Evolutionary conservation across 2,113 vertebrate species (phyloP).

Genomic region (Bothrops jararaca): DNA sequence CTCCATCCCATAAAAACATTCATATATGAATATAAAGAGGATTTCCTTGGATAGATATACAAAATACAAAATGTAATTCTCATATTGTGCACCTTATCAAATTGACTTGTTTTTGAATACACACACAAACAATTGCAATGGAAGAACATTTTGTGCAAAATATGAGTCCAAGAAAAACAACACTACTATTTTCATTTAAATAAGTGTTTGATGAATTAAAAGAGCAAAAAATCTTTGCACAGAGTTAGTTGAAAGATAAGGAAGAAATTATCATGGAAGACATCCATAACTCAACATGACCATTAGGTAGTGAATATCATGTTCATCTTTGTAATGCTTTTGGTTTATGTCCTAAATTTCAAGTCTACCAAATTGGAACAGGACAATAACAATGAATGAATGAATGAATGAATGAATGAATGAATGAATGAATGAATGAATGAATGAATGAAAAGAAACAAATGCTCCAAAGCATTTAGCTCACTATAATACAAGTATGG

Average conservation of each 20-base stretch:
- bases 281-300: not conserved
- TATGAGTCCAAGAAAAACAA: not conserved
- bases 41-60: not conserved
- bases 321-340: not conserved
- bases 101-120: not conserved
- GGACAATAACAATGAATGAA: not conserved
- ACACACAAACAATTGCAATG: not conserved
- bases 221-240: not conserved
- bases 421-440: not conserved
- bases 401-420: too few relatives aligned
- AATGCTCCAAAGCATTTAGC: not conserved
- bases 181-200: not conserved
- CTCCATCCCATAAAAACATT: not conserved
- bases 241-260: too few relatives aligned
- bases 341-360: not conserved
- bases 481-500: not conserved
- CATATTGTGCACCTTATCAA: not conserved
- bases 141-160: not conserved
- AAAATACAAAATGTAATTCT: not conserved
- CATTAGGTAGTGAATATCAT: not conserved
- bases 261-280: not conserved
- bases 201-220: not conserved
- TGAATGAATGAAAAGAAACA: not conserved
- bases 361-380: not conserved
- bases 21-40: not conserved